Conservation (phyloP, 1,140 invertebrate species). For the Oppia nitens region DNA sequence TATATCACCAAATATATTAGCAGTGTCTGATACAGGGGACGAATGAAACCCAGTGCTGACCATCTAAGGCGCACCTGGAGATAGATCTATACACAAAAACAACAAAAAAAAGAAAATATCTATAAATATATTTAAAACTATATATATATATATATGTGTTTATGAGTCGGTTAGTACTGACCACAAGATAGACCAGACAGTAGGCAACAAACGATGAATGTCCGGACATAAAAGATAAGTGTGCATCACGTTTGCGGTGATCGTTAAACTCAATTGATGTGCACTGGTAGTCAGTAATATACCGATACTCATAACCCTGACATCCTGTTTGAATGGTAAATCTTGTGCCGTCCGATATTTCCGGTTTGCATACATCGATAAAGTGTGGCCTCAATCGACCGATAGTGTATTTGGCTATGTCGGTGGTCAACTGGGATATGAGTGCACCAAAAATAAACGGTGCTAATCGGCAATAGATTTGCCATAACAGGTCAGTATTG, state of each 20-base stretch:
- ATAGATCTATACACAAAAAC: conserved; percentile 49
- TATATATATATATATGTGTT: too few relatives aligned
- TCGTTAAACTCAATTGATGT: conserved; percentile 20
- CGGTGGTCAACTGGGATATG: conserved; percentile 60
- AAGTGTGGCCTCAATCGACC: conserved; percentile 84
- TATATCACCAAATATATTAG: conserved; percentile 10
- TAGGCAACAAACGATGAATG: conserved; percentile 38
- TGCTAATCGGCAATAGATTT: conserved; percentile 33
- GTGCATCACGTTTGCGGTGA: conserved; percentile 22
- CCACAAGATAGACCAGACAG: conserved; percentile 32
- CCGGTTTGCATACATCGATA: conserved; percentile 41
- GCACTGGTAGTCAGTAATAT: conserved; percentile 31
- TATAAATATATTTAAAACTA: neutral
- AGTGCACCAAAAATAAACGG: conserved; percentile 70
- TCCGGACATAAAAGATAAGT: conserved; percentile 40
- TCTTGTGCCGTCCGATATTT: conserved; percentile 15
- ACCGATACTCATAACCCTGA: conserved; percentile 22
- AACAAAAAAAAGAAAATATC: neutral
- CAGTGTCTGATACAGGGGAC: conserved; percentile 21
- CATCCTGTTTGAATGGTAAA: too few relatives aligned
- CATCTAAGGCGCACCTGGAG: conserved; percentile 57
- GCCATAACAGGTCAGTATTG: conserved; percentile 10
- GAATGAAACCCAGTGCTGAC: conserved; percentile 47
- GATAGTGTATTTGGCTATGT: conserved; percentile 77
- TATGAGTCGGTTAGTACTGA: too few relatives aligned